Evolutionary conservation across 2,888 invertebrate species (phyloP), one percentile per base, ranked within the genome.

Genomic region (Antheraea yamamai): DNA sequence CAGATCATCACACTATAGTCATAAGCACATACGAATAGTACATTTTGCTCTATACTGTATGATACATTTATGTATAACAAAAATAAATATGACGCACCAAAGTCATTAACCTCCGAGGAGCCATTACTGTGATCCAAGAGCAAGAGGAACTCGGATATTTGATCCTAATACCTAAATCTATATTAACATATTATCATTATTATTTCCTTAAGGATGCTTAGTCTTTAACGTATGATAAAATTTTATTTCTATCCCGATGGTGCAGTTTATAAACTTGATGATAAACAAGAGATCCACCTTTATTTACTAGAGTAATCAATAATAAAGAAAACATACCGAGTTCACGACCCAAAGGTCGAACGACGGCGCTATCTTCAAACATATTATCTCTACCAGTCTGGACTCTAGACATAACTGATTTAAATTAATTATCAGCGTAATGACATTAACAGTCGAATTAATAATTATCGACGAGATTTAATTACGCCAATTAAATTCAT

Each of bases 31-130:
- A 64, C 26, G 26, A 66, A 30, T 64, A 26, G 26, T 16, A 30
- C 7, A 30, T 66, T 30, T 30, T 16, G 26, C 26, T 30, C n/a
- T 66, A 66, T 66, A 66, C 23, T 12, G n/a, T 66, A 26, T 66
- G 26, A 7, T 26, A 66, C 16, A 66, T 26, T 30, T 30, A 66
- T 66, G 64, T 16, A 26, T 26, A 66, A 66, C 30, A 66, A 66
- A 16, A 66, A 39, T 70, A 39, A 68, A 35, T 0, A 39, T 70
- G 70, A 70, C 70, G 39, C 70, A 70, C 39, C 23, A n/a, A 68
- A 70, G 70, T 35, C 70, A 70, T 39, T 39, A 20, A 70, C 70
- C 70, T 39, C 70, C 39, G 70, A 70, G 20, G 70, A 70, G 20
- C 20, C n/a, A 70, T 70, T 20, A 70, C 4, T 70, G 39, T 35